Evolutionary conservation across 2,888 invertebrate genomes (phyloP).

Genomic region (Gibbula magus): DNA sequence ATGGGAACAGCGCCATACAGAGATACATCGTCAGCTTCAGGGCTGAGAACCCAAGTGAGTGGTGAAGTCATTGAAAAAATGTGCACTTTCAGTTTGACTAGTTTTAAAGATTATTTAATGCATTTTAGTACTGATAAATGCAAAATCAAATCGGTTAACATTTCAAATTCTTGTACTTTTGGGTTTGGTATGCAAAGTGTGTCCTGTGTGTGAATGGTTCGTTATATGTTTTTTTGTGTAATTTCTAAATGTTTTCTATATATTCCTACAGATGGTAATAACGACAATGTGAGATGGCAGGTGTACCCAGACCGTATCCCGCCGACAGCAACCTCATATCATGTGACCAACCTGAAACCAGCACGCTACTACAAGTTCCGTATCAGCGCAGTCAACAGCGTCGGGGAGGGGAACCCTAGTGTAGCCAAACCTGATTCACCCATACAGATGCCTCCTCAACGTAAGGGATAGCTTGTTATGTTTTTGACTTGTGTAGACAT

Average conservation of each 20-base stretch:
- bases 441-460: slow-evolving; percentile 94
- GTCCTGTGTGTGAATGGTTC: no score
- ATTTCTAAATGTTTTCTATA: neutral
- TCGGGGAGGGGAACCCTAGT: slow-evolving; percentile 94
- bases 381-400: slow-evolving; percentile 96
- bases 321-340: slow-evolving; percentile 88
- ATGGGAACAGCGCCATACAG: slow-evolving; percentile 95
- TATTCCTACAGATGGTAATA: slow-evolving; percentile 36
- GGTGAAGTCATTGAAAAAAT: neutral
- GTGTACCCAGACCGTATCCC: slow-evolving; percentile 89
- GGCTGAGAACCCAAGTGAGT: slow-evolving; percentile 45
- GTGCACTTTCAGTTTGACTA: no score
- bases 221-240: no score
- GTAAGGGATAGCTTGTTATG: slow-evolving; percentile 78
- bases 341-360: slow-evolving; percentile 90
- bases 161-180: no score
- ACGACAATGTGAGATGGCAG: slow-evolving; percentile 47
- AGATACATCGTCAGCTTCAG: slow-evolving; percentile 90
- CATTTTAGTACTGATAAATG: neutral
- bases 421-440: slow-evolving; percentile 88
- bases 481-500: no score
- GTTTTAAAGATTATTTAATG: no score
- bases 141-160: neutral
- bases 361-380: slow-evolving; percentile 97
- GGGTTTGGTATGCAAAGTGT: no score